Base-by-base conservation (phyloP, 1,140 invertebrate species). In the Pemphigus obesinymphae region DNA sequence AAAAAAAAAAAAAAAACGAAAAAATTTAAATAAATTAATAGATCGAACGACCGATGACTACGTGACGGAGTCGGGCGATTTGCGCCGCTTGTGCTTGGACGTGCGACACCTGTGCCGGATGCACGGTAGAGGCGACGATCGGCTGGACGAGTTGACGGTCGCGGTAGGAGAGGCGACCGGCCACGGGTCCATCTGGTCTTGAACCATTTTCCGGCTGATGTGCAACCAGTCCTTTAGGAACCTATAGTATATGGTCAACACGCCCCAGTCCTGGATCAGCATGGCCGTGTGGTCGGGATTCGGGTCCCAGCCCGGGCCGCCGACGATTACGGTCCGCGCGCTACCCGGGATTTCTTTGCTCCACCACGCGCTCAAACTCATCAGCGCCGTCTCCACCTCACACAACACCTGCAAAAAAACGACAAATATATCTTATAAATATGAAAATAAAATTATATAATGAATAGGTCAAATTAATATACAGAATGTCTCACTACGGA, bases 231-330 rank as follows among this genome's bases (percentile, higher is more conserved):
- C 87, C 53, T 88, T 87, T 17, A 89, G 82, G 82, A 88, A 89
- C 0, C 75, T 85, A 31, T 86, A 85, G 48, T 88, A 89, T 0
- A 86, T 83, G 26, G 86, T 85, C 8, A 89, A 40, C 1, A 89
- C 86, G 4, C 88, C 88, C 82, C 87, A 87, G 82, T 89, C 88
- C 75, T 88, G 88, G 63, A 89, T 87, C 17, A 88, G 66, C 85
- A 88, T 87, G 26, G 84, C 68, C 0, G 88, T 89, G 6, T 87
- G 63, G 78, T 88, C 88, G 5, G 87, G 87, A 37, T 86, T 85
- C 20, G 86, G 85, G 0, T 86, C 84, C 88, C 88, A 88, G 8
- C 86, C 85, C 0, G 85, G 81, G 66, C 85, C 86, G n/a, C 86
- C 85, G 29, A 86, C 86, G 1, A 87, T 84, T 2, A 87, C 83